These are phyloP conservation scores for Drosophila novamexicana DNA, from an alignment of 1,140 invertebrate genomes.

Conservation along the genomic window DNA sequence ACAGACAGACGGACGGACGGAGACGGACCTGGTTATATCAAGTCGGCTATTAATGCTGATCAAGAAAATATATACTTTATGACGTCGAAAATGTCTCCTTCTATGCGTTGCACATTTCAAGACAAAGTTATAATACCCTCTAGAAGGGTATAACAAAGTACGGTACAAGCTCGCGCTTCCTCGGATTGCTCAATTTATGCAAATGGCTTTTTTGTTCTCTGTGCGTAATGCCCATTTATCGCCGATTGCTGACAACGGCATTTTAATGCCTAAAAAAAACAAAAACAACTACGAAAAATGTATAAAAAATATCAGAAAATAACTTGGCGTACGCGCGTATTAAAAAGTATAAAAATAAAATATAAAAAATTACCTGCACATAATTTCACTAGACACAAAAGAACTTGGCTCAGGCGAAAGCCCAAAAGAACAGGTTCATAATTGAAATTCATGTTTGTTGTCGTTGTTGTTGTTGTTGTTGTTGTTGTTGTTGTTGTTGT, in stretches of 20 bases:
- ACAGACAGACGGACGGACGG: too few species aligned
- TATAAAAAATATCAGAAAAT: conserved; percentile 52
- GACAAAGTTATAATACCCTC: too few species aligned
- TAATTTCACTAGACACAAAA: conserved; percentile 58
- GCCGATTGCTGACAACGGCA: conserved; percentile 71
- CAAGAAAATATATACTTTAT: too few species aligned
- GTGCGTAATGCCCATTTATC: conserved; percentile 74
- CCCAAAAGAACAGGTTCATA: conserved; percentile 80
- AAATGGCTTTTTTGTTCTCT: conserved; percentile 47
- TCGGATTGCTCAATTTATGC: conserved; percentile 61
- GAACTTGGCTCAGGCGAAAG: conserved; percentile 59
- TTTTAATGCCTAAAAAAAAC: conserved; percentile 60
- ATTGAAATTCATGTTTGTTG: conserved; percentile 72
- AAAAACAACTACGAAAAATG: conserved; percentile 34
- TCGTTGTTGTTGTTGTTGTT: conserved; percentile 43
- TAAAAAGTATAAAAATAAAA: conserved; percentile 38
- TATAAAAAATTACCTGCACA: conserved; percentile 58
- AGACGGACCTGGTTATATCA: too few species aligned
- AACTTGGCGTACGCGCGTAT: conserved; percentile 66
- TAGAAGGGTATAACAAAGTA: conserved; percentile 4
- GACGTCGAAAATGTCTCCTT: too few species aligned
- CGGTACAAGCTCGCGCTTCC: conserved; percentile 32
- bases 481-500: conserved; percentile 7
- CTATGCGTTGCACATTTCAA: too few species aligned
- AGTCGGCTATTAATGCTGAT: too few species aligned